Conservation (phyloP, 2,888 invertebrate species). For the Heliconius charithonia region DNA sequence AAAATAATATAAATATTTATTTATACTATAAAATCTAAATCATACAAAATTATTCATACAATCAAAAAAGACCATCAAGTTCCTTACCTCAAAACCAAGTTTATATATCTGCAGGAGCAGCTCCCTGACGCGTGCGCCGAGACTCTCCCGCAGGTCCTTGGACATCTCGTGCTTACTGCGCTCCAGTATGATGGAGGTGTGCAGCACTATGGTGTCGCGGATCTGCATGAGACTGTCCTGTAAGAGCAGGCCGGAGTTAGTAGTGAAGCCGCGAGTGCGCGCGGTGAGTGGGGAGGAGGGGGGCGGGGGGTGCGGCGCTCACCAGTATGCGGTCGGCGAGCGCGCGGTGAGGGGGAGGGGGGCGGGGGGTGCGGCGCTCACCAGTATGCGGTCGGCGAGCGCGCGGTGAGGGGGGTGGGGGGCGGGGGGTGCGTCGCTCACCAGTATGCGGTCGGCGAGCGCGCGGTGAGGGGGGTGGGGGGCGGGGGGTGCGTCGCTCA, state of each 20-base stretch:
- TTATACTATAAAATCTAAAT: no score
- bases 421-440: conserved; percentile 28
- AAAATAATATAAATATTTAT: no score
- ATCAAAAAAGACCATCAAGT: no score
- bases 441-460: conserved; percentile 45
- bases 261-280: no score
- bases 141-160: conserved; percentile 59
- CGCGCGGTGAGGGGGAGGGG: conserved; percentile 57
- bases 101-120: conserved; percentile 92
- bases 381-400: no score
- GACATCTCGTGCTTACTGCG: conserved; percentile 54
- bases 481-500: conserved; percentile 28
- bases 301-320: conserved; percentile 10
- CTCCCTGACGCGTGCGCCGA: conserved; percentile 65
- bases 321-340: conserved; percentile 47
- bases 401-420: conserved; percentile 75
- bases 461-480: conserved; percentile 46
- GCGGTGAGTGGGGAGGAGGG: no score
- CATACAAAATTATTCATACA: no score
- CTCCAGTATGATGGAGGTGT: conserved; percentile 62
- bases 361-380: no score
- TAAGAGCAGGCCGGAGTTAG: not conserved
- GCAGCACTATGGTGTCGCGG: conserved; percentile 65
- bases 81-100: conserved; percentile 94
- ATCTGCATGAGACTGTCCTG: conserved; percentile 70